A percentile compares a stretch with the other conserved stretches of the same genome.
Conservation (phyloP, 2,888 invertebrate species). For the Acanthacorydalis orientalis region DNA sequence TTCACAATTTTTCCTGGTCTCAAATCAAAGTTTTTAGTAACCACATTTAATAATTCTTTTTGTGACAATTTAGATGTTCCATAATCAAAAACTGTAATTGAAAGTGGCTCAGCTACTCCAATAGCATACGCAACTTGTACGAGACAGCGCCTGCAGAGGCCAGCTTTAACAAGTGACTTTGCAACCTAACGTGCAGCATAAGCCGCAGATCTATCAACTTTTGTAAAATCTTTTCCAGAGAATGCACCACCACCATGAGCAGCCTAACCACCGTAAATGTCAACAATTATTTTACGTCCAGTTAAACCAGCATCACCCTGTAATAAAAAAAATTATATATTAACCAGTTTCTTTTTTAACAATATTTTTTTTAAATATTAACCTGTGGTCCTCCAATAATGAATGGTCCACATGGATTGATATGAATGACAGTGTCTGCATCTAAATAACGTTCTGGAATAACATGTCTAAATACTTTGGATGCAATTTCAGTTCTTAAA, state of each 20-base stretch:
- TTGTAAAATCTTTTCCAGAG: slow-evolving; percentile 96
- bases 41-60: slow-evolving; percentile 67
- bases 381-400: slow-evolving; percentile 96
- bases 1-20: slow-evolving; percentile 96
- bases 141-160: slow-evolving; percentile 87
- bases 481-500: slow-evolving; percentile 66
- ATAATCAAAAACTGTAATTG: slow-evolving; percentile 93
- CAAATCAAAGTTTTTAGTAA: slow-evolving; percentile 91
- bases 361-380: slow-evolving; percentile 12
- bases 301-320: slow-evolving; percentile 94
- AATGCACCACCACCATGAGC: slow-evolving; percentile 99
- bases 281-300: slow-evolving; percentile 97
- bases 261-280: slow-evolving; percentile 99
- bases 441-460: slow-evolving; percentile 87
- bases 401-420: slow-evolving; percentile 93
- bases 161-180: slow-evolving; percentile 89
- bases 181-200: slow-evolving; percentile 99
- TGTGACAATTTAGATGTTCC: slow-evolving; percentile 87
- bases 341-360: not conserved
- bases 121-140: slow-evolving; percentile 96
- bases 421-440: slow-evolving; percentile 82
- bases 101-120: slow-evolving; percentile 92
- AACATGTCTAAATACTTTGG: slow-evolving; percentile 80
- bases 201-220: slow-evolving; percentile 93
- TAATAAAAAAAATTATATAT: slow-evolving; percentile 12